These are phyloP conservation scores for Solenopsis invicta DNA, from an alignment of 1,140 invertebrate species.

Conservation along the genomic window DNA sequence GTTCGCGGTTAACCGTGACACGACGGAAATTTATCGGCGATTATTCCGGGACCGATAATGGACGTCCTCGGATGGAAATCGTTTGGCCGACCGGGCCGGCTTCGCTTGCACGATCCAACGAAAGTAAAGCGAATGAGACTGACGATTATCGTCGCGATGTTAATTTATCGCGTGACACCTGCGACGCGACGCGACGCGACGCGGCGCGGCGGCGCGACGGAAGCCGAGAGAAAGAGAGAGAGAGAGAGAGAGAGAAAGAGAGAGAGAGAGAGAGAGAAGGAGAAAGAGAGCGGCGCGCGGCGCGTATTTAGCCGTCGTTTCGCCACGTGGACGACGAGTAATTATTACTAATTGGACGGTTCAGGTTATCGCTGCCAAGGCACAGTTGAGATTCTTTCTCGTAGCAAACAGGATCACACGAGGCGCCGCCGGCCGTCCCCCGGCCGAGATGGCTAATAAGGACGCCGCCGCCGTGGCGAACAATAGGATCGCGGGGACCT, in stretches of 20 bases:
- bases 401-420: neutral
- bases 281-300: neutral
- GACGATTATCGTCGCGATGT: conserved; percentile 65
- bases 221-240: too few species aligned
- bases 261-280: too few species aligned
- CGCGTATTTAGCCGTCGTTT: conserved; percentile 57
- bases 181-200: neutral
- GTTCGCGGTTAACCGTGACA: conserved; percentile 8
- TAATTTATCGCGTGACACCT: conserved; percentile 57
- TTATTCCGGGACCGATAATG: conserved; percentile 63
- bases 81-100: neutral
- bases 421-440: too few species aligned
- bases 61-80: conserved; percentile 28
- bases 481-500: conserved; percentile 62
- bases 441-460: conserved; percentile 2
- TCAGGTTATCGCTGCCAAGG: conserved; percentile 1
- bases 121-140: conserved; percentile 60
- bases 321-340: conserved; percentile 51
- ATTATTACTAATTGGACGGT: conserved; percentile 71
- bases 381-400: conserved; percentile 34
- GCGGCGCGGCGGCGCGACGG: too few species aligned
- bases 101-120: conserved; percentile 14
- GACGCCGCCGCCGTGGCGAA: neutral
- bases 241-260: too few species aligned
- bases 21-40: conserved; percentile 59